Conservation (phyloP, 2,113 vertebrate genomes). For the Carassius auratus region DNA sequence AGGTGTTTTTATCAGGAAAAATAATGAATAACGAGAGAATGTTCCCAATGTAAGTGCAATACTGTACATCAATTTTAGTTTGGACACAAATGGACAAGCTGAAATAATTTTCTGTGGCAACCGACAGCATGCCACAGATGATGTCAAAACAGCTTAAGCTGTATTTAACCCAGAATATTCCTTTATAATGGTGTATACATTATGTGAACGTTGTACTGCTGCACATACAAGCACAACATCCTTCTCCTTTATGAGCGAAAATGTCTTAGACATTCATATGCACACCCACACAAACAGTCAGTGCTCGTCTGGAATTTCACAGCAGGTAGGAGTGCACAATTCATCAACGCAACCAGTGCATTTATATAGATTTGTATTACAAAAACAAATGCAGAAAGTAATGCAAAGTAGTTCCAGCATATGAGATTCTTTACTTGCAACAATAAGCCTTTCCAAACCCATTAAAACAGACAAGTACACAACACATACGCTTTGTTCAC, state of each 20-base stretch:
- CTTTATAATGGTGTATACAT: background rate
- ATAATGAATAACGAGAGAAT: background rate
- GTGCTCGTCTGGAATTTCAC: conserved; percentile 11
- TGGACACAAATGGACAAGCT: background rate
- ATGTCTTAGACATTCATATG: background rate
- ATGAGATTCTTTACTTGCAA: background rate
- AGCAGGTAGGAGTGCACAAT: conserved; percentile 2
- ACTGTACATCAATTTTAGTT: background rate
- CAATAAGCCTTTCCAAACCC: background rate
- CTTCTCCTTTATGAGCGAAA: background rate
- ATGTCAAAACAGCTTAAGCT: background rate
- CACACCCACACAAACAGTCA: conserved; percentile 15
- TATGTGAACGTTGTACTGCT: conserved; percentile 12
- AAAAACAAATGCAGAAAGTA: background rate
- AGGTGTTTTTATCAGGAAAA: background rate
- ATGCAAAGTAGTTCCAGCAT: background rate
- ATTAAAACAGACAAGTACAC: background rate
- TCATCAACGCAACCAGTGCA: background rate
- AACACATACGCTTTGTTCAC: background rate
- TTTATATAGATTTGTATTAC: background rate
- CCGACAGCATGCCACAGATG: background rate
- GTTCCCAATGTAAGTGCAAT: background rate
- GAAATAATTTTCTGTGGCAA: background rate
- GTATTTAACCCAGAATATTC: background rate
- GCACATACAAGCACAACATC: background rate